Conservation (phyloP, 1,140 invertebrate species). For the Tigriopus japonicus region DNA sequence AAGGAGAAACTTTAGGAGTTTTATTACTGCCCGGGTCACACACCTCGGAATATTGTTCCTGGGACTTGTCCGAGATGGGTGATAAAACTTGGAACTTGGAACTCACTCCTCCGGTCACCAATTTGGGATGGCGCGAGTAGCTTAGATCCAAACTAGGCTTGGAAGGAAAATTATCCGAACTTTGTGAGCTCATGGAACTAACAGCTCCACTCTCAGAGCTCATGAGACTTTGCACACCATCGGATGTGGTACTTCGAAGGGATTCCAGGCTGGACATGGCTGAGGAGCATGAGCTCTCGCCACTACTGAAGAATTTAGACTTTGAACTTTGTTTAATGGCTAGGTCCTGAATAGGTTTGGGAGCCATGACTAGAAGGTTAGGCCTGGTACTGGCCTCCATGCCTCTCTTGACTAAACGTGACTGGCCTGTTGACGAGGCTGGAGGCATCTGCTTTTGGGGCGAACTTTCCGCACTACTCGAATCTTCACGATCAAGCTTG, state of each 20-base stretch:
- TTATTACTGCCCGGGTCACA: neutral
- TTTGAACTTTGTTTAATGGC: no score
- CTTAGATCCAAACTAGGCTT: neutral
- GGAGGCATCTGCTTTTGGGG: neutral
- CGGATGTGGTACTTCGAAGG: neutral
- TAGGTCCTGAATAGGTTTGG: no score
- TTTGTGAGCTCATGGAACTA: neutral
- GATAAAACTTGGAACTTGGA: slow-evolving; percentile 11
- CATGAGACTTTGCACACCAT: neutral
- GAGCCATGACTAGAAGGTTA: no score
- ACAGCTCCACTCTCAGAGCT: neutral
- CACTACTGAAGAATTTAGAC: neutral
- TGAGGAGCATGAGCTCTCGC: slow-evolving; percentile 6
- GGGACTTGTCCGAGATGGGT: slow-evolving; percentile 13
- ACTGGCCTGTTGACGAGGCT: no score
- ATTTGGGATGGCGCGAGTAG: neutral
- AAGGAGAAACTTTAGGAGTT: neutral
- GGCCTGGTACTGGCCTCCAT: no score
- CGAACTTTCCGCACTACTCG: neutral
- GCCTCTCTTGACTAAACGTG: no score
- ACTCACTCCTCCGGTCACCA: neutral
- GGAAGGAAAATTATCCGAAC: neutral
- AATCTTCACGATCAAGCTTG: neutral
- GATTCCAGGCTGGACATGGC: slow-evolving; percentile 7
- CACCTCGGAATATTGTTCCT: neutral